A percentile compares a stretch with the other conserved stretches of the same genome.
Conservation (phyloP, 2,888 invertebrate genomes). For the Harpalus rubripes region DNA sequence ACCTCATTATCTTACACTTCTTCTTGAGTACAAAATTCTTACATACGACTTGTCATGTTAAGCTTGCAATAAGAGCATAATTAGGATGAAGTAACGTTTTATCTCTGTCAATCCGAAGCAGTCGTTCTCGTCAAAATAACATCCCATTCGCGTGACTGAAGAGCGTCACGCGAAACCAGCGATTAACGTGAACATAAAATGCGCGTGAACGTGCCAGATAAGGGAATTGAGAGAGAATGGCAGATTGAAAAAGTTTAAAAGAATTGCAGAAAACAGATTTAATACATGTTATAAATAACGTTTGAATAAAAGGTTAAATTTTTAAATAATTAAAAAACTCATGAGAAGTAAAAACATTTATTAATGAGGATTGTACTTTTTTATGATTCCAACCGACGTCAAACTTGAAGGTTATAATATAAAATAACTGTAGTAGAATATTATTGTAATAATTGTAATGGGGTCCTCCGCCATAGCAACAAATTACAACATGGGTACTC, state of each 20-base stretch:
- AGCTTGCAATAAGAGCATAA: slow-evolving; percentile 52
- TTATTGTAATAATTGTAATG: no score
- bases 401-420: no score
- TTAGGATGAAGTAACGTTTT: neutral
- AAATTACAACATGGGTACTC: no score
- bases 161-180: slow-evolving; percentile 9
- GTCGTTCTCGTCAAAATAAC: neutral
- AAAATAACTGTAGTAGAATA: no score
- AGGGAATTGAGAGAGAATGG: neutral
- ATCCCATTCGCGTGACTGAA: slow-evolving; percentile 14
- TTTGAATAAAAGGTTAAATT: neutral
- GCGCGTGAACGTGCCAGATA: slow-evolving; percentile 37
- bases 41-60: neutral
- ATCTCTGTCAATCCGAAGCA: neutral
- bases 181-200: slow-evolving; percentile 29
- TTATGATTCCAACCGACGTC: no score
- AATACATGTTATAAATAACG: neutral
- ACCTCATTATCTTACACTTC: neutral
- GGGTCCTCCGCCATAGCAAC: no score
- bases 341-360: no score
- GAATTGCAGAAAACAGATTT: neutral
- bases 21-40: neutral
- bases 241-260: neutral
- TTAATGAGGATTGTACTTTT: no score
- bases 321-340: no score